These are phyloP conservation scores for Apistogramma diplotaenia DNA, from an alignment of 2,113 vertebrate genomes.

Conservation along the genomic window DNA sequence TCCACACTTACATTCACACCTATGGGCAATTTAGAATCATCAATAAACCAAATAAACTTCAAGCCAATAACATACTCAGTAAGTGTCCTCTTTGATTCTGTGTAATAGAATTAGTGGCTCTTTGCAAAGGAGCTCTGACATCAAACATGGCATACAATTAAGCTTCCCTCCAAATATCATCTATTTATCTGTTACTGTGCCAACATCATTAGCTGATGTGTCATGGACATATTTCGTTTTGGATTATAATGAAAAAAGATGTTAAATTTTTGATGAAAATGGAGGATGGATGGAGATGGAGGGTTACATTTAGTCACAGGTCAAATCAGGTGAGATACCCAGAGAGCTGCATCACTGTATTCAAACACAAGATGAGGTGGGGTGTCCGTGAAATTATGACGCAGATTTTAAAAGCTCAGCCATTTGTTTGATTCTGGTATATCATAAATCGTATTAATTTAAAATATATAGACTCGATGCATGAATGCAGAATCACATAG, in stretches of 20 bases:
- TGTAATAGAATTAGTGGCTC: background rate
- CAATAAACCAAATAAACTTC: too few species aligned
- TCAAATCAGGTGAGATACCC: conserved; percentile 6
- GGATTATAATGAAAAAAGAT: conserved; percentile 2
- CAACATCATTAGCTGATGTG: conserved; percentile 15
- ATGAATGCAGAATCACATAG: background rate
- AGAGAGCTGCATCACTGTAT: background rate
- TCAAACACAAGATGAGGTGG: background rate
- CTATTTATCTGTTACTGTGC: background rate
- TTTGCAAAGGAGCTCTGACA: background rate
- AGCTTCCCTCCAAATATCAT: background rate
- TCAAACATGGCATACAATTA: background rate
- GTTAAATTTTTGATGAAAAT: background rate
- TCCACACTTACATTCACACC: too few species aligned
- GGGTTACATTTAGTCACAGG: conserved; percentile 11
- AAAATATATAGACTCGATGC: background rate
- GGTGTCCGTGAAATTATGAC: background rate
- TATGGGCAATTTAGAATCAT: too few species aligned
- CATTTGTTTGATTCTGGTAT: background rate
- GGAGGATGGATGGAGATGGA: background rate
- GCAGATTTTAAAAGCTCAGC: background rate
- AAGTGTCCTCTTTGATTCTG: background rate
- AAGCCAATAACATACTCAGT: background rate
- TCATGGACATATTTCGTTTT: conserved; percentile 1
- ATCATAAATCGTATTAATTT: background rate